Evolutionary conservation across 92 coral and sea anemone genomes (phyloP).

Genomic region (Epizoanthus scotinus): DNA sequence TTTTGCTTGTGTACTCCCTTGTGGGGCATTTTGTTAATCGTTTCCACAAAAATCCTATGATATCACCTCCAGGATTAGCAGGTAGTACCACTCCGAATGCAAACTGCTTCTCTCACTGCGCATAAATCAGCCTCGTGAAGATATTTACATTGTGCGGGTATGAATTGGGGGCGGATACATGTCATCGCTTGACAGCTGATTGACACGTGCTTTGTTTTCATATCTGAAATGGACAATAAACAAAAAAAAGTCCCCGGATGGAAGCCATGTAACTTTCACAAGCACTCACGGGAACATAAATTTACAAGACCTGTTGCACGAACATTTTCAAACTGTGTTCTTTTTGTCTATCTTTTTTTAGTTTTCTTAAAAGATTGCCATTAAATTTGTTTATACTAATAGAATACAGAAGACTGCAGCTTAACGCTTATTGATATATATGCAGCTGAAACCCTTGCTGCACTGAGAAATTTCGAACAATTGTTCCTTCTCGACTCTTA

Average conservation of each 20-base stretch:
- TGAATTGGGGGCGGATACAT: constrained; percentile 30
- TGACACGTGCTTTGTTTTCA: constrained; percentile 35
- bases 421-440: no score
- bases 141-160: constrained; percentile 48
- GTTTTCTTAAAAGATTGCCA: background rate
- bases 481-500: no score
- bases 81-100: constrained; percentile 38
- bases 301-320: constrained; percentile 13
- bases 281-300: background rate
- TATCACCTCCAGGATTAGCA: constrained; percentile 70
- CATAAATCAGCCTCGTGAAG: constrained; percentile 52
- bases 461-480: no score
- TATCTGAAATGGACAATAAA: constrained; percentile 33
- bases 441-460: no score
- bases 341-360: background rate
- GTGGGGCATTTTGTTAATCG: constrained; percentile 81
- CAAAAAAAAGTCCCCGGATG: constrained; percentile 38
- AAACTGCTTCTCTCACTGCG: constrained; percentile 27
- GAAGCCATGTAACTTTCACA: constrained; percentile 19
- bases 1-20: constrained; percentile 86
- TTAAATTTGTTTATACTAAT: background rate
- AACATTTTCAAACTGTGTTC: background rate
- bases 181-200: constrained; percentile 35
- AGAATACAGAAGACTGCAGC: background rate
- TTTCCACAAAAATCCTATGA: constrained; percentile 53